Base-by-base conservation (phyloP, 2,888 invertebrate genomes). In the Drosophila cracens region DNA sequence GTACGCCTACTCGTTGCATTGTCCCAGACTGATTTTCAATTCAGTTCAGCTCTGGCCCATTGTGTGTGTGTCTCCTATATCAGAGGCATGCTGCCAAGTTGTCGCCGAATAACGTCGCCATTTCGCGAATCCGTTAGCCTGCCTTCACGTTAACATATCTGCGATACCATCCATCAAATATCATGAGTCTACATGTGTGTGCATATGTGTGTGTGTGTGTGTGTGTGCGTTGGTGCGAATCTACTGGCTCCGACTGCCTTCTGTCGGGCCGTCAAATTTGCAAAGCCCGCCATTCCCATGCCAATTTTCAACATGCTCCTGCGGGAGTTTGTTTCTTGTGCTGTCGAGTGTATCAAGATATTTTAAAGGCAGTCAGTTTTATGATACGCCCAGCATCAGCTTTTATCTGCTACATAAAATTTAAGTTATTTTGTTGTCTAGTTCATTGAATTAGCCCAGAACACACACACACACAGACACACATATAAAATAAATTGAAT, bases 131-230 rank as follows among this genome's bases (percentile, higher is more conserved):
- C 75, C 79, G 70, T 76, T 71, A 67, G 75, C 76, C 78, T 75
- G 86, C 75, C 74, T 70, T 76, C 77, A 84, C 76, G 76, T 87
- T 85, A 79, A 76, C 87, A 83, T 87, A 85, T 87, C 87, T 77
- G 75, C 74, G 75, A 87, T 83, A 67, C 79, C 89, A 89, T 90
- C 89, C 85, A 89, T 89, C 89, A 89, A 89, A 89, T 83, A 88
- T 82, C 76, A 69, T 69, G 66, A 49, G 63, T 69, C 31, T 64
- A 53, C 68, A 66, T n/a, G 68, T 62, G 56, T 73, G 68, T 56
- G 25, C 63, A 21, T 59, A 36, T 61, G 27, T 31, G 29, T 61
- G 38, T 59, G 53, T 29, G 6, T 16, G 40, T 43, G 66, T 34
- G 46, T n/a, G 25, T n/a, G 63, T 48, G 36, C 59, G 46, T 70